Base-by-base conservation (phyloP, 2,888 invertebrate species). In the Kryphioiulus occultus region DNA sequence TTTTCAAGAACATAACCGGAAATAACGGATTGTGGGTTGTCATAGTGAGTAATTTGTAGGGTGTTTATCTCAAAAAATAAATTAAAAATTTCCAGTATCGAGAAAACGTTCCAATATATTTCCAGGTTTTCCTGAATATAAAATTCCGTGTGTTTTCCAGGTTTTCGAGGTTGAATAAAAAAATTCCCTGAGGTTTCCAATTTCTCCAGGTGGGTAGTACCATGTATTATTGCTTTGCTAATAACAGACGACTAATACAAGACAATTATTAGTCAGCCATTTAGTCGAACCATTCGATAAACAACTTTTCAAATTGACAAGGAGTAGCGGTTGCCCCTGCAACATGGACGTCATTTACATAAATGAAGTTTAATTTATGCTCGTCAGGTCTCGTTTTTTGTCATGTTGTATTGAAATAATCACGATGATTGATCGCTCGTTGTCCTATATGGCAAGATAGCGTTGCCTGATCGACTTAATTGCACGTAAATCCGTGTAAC, bases 391-490 rank as follows among this genome's bases (percentile, higher is more conserved):
- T n/a, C 26, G 39, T 26, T 22, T 68, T 68, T 68, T 68, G n/a
- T n/a, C n/a, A n/a, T 68, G 26, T 68, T 26, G 26, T 26, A 68
- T 68, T 22, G 26, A 26, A 68, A 22, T 26, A 68, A 68, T 68
- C 26, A 68, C 26, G 7, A 68, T 68, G 68, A 68, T 68, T 68
- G 68, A 68, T 68, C 26, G 68, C 68, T 9, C n/a, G 26, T 22
- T 68, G 26, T 0, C 68, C 68, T 68, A 68, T 68, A 68, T 68
- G 68, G 68, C 68, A 68, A 68, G 68, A 68, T 68, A 68, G 68
- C 68, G 68, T 68, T 68, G n/a, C 68, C 68, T 68, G 68, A 68
- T 68, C 26, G 68, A 68, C 22, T 68, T 68, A 68, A 68, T 68
- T 68, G 26, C 68, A 9, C 22, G 26, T 22, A 47, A n/a, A 47